Base-by-base conservation (phyloP, 2,113 vertebrate genomes). In the Leucosticte australis region DNA sequence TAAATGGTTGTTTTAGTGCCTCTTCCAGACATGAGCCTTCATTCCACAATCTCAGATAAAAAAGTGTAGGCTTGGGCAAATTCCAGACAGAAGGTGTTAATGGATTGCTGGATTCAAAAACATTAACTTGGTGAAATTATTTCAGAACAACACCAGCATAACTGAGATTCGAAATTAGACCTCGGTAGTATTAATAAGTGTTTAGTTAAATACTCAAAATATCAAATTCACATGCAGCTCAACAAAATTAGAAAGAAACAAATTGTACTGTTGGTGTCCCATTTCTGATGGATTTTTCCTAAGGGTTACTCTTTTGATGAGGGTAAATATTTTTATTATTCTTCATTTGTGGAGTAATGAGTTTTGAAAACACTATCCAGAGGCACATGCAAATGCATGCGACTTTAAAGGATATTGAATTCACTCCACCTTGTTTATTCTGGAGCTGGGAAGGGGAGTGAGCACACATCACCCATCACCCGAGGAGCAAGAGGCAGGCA, bases 41-140 rank as follows among this genome's bases (percentile, higher is more conserved):
- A 74, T 86, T 80, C 60, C 71, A 70, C 24, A 59, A 17, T 57
- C 46, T 94, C 42, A 91, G 87, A 76, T 83, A 83, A 83, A 94
- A 85, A 21, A 67, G 30, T 22, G 8, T 88, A 86, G 91, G 52
- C 87, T 42, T 80, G 63, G 64, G 84, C 75, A 85, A 92, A 90
- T 85, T 92, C 91, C 96, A 94, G 53, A 47, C 30, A 50, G 37
- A 93, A 94, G 47, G 83, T 83, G 79, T 74, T 88, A 96, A 90
- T 67, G 33, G 56, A 77, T 93, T 92, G 42, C 59, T 88, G 71
- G 39, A 88, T 77, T 94, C 71, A 83, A 92, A 87, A 86, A 35
- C 63, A 74, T 77, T 53, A 80, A 41, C 39, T 56, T 79, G 39
- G 35, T 65, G 47, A 13, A 94, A 42, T 87, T 65, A 50, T 82